A percentile compares a stretch with the other conserved stretches of the same genome.
phyloP scores from a whole-genome alignment of 2,797 vertebrate species.

The Carapus acus region DNA sequence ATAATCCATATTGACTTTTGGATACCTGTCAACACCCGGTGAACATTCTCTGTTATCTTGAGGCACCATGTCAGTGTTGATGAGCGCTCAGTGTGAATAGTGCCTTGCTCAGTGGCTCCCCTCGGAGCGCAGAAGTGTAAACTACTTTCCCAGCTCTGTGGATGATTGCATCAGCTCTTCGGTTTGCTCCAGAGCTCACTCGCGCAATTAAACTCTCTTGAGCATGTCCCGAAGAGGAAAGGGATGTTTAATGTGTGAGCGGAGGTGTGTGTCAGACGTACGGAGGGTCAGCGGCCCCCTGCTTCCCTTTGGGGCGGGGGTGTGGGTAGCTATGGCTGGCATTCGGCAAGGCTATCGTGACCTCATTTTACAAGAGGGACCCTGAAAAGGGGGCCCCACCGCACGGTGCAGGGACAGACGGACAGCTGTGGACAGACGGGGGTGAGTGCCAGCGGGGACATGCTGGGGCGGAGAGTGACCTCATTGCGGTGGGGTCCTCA shows the following conservation, averaged over 20 bases:
- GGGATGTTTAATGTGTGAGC: not conserved
- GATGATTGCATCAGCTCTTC: slow-evolving; percentile 34
- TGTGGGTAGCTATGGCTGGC: slow-evolving; percentile 50
- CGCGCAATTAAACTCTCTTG: slow-evolving; percentile 10
- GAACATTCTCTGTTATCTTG: too few relatives aligned
- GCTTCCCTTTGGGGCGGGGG: slow-evolving; percentile 13
- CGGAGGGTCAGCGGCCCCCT: slow-evolving; percentile 40
- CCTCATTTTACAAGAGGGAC: slow-evolving; percentile 64
- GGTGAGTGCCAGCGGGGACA: not conserved
- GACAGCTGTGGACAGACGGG: slow-evolving; percentile 55
- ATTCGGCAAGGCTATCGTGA: slow-evolving; percentile 57
- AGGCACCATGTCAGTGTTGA: not conserved
- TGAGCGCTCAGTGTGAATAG: not conserved
- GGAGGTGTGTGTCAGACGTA: slow-evolving; percentile 27
- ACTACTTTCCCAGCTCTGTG: slow-evolving; percentile 14
- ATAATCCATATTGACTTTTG: too few relatives aligned
- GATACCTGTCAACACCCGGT: too few relatives aligned
- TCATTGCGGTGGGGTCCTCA: slow-evolving; percentile 35
- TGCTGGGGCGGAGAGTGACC: slow-evolving; percentile 35
- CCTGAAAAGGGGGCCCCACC: slow-evolving; percentile 28
- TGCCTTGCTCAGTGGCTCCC: slow-evolving; percentile 12
- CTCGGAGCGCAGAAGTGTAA: slow-evolving; percentile 10
- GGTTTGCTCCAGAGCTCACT: slow-evolving; percentile 27
- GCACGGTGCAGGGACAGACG: slow-evolving; percentile 27
- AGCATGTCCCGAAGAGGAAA: too few relatives aligned